Evolutionary conservation across 1,140 invertebrate species (phyloP), one percentile per base, ranked within the genome.

Genomic region (Tetramorium alpestre): DNA sequence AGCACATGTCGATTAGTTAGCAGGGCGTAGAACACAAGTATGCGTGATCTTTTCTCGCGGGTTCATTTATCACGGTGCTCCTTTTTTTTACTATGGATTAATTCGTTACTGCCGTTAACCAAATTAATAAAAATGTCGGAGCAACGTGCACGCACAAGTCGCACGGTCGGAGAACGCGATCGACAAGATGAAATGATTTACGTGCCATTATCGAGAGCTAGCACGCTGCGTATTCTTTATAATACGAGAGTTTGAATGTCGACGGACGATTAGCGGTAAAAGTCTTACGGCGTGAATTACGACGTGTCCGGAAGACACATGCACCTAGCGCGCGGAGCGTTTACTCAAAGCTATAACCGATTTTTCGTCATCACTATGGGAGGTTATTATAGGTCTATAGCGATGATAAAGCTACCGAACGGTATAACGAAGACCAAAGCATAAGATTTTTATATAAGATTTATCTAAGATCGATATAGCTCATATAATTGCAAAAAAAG

Each of bases 121-220:
- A 75, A 85, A 89, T 90, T 89, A 84, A 38, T 82, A 72, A 54
- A 81, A 85, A 70, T 72, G 56, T 25, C 28, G 33, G 60, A 18
- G 11, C 5, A 7, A 6, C 28, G 4, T n/a, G 3, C 16, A 44
- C 49, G 64, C 41, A 47, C 65, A 51, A 51, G 33, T 72, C 64
- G 41, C 28, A 47, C 75, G 56, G 58, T 58, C 49, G 18, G 11
- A 49, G 38, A 64, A n/a, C 51, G 51, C 56, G 18, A 60, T 85
- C 87, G 80, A 72, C 41, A 41, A 33, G 38, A 75, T 56, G 72
- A 67, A 72, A 88, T 88, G 89, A 90, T 91, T 90, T 91, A 91
- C 77, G 60, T 41, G 60, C n/a, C 58, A 65, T 86, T 90, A 90
- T 82, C 70, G 44, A 11, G 16, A 25, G 38, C 22, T 13, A 13